Conservation (phyloP, 2,888 invertebrate genomes). For the Dynastes hyllus region DNA sequence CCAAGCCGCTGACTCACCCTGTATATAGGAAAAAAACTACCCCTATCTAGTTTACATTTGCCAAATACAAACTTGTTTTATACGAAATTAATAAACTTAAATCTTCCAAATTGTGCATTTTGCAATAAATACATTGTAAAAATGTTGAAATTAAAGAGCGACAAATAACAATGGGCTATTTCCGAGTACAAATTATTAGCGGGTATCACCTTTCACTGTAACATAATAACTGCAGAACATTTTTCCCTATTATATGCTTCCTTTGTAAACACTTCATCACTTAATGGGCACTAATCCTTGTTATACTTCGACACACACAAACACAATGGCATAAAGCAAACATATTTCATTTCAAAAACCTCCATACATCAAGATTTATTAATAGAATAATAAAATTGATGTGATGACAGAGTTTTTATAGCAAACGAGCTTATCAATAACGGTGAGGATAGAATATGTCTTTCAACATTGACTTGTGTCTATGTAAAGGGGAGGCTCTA, state of each 20-base stretch:
- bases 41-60: no score
- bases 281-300: slow-evolving; percentile 46
- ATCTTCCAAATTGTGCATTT: neutral
- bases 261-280: slow-evolving; percentile 51
- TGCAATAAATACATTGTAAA: neutral
- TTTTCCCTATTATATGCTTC: slow-evolving; percentile 45
- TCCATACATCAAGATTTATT: slow-evolving; percentile 44
- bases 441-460: neutral
- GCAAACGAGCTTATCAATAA: slow-evolving; percentile 24
- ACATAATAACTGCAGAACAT: slow-evolving; percentile 37
- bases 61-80: no score
- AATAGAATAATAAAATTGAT: slow-evolving; percentile 46
- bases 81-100: neutral
- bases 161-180: slow-evolving; percentile 13
- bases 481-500: neutral
- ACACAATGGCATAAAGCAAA: slow-evolving; percentile 33
- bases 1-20: no score
- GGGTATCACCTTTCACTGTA: slow-evolving; percentile 36
- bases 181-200: slow-evolving; percentile 35
- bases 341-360: slow-evolving; percentile 45
- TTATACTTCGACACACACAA: slow-evolving; percentile 28
- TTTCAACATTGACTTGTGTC: neutral
- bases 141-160: neutral
- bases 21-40: no score
- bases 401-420: slow-evolving; percentile 23